phyloP scores from a whole-genome alignment of 2,888 invertebrate genomes.

The Watsonalla binaria region DNA sequence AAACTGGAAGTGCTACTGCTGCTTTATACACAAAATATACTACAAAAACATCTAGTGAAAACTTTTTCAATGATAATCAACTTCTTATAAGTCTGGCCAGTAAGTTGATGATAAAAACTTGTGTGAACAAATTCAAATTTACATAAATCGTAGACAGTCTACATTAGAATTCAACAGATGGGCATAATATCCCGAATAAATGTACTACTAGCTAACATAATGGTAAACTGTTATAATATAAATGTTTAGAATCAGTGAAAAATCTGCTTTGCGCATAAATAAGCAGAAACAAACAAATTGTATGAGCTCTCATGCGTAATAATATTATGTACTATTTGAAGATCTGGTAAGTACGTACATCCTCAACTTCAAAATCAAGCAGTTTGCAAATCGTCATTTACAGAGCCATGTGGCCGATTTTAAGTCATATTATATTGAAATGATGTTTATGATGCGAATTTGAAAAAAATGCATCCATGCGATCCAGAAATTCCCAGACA shows the following conservation, averaged over 20 bases:
- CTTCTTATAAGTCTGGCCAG: no score
- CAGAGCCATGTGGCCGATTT: background rate
- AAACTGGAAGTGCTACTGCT: background rate
- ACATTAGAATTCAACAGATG: no score
- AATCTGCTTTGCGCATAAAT: no score
- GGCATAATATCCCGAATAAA: background rate
- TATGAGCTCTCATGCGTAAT: no score
- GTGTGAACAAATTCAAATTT: no score
- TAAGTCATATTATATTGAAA: background rate
- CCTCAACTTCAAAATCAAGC: conserved; percentile 1
- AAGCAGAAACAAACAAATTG: no score
- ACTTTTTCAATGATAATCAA: background rate
- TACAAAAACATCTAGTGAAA: background rate
- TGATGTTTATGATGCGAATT: conserved; percentile 15
- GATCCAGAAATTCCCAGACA: conserved; percentile 20
- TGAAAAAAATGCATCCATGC: conserved; percentile 21
- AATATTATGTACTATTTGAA: no score
- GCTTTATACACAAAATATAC: background rate
- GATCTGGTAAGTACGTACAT: no score
- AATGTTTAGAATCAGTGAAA: no score
- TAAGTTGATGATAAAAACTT: no score
- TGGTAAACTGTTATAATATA: no score
- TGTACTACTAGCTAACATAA: background rate
- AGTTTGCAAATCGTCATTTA: conserved; percentile 3
- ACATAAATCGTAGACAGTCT: no score